Base-by-base conservation (phyloP, 2,113 vertebrate genomes). In the Podiceps cristatus region DNA sequence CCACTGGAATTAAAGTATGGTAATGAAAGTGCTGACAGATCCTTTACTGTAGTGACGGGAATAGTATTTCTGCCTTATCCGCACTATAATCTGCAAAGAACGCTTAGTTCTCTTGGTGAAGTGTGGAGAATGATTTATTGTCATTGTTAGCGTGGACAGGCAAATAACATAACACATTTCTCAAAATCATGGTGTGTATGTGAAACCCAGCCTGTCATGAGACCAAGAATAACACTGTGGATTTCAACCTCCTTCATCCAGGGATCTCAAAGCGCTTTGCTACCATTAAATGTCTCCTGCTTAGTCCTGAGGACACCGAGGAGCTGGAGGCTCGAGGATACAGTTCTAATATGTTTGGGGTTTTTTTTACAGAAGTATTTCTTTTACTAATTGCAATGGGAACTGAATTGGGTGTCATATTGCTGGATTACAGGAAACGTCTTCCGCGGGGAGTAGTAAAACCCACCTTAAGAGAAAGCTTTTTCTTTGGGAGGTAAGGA, bases 1-100 rank as follows among this genome's bases (percentile, higher is more conserved):
- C 77, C 88, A 29, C 86, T 92, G 86, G 80, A 97, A 87, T 89
- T 96, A 75, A 78, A 91, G 53, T 67, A 60, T 23, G 35, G 45
- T 64, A 89, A 89, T 75, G 73, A 19, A 95, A 84, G 86, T 75
- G 91, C 86, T 93, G 95, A 96, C 80, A 75, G 91, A 97, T 85
- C 40, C 93, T 60, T 83, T 93, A 60, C 69, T 62, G 49, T 42
- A 72, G 76, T 29, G 88, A 91, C 75, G 91, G 88, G 84, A 97
- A 76, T 69, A n/a, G 60, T 85, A 72, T 96, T 94, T 84, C 79
- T 89, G 76, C 83, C 40, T 86, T 91, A 84, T 85, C 86, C 17
- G 0, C 56, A n/a, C 52, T 72, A 5, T 29, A 60, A 92, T 75
- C 79, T 96, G 79, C 96, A 95, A 96, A 92, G 78, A 96, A 72